Base-by-base conservation (phyloP, 2,113 vertebrate genomes). In the Trachemys scripta region DNA sequence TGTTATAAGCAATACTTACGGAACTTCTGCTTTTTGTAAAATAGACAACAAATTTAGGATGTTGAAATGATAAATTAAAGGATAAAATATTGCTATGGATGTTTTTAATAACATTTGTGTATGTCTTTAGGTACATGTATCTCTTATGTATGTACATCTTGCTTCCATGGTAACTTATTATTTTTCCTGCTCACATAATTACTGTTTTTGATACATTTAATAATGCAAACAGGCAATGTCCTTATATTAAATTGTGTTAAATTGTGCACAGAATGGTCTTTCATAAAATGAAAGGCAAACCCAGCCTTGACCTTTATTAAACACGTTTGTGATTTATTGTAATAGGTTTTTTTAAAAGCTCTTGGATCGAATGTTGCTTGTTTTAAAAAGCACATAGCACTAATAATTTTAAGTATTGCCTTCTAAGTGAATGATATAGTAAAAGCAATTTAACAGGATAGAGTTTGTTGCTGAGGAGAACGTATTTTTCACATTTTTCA, bases 121-220 rank as follows among this genome's bases (percentile, higher is more conserved):
- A 95, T 88, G 57, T 94, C 87, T 96, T 89, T 92, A 95, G 86
- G 94, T 96, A 31, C 88, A 79, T 57, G n/a, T 57, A 38, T 87
- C 78, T 87, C 78, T 85, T 57, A 91, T 25, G 62, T 54, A 82
- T 81, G 65, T 88, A 47, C 49, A 16, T 93, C 0, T 0, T 87
- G 95, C 93, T 97, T 96, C 97, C 92, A 91, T 88, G 95, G 93
- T 85, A 97, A 92, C 93, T 96, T 95, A 95, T 84, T 94, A 82
- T 95, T 96, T 96, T 54, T 56, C 69, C 93, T 85, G 51, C 45
- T 91, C 0, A 0, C n/a, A 45, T 90, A 95, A 95, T 96, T 95
- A 95, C 29, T 93, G 87, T 93, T 91, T 75, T 88, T 81, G 38
- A 76, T 80, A 29, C 83, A 19, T 90, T 17, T 35, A 90, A 84